These are phyloP conservation scores for Meloidogyne hapla DNA, from an alignment of 1,140 invertebrate species.

Conservation along the genomic window DNA sequence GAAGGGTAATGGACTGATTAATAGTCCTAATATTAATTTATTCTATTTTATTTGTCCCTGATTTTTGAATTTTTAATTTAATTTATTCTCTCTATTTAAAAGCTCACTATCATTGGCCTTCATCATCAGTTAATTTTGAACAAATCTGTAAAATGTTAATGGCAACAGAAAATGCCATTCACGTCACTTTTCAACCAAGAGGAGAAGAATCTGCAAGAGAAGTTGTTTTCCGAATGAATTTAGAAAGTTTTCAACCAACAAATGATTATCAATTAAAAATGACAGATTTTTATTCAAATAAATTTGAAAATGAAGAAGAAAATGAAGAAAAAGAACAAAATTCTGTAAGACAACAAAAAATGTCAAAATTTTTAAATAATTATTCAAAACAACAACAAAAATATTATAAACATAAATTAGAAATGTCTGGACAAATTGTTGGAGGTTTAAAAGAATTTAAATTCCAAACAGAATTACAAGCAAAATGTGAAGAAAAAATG, in stretches of 20 bases:
- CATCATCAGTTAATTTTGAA: constrained; percentile 17
- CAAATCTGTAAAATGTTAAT: constrained; percentile 42
- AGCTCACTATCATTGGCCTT: constrained; percentile 22
- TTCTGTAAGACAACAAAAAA: constrained; percentile 9
- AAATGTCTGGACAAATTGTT: constrained; percentile 27
- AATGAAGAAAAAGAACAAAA: constrained; percentile 32
- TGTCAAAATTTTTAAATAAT: constrained; percentile 24
- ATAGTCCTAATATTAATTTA: no score
- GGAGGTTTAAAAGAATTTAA: constrained; percentile 25
- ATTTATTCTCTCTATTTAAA: background rate
- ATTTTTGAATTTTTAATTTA: no score
- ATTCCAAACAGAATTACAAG: constrained; percentile 31
- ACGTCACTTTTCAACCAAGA: constrained; percentile 42
- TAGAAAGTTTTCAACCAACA: constrained; percentile 34
- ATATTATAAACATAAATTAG: constrained; percentile 36
- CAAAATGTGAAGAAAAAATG: constrained; percentile 33
- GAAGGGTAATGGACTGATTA: no score
- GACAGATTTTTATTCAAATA: constrained; percentile 35
- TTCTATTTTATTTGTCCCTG: no score
- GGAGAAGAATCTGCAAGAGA: constrained; percentile 28
- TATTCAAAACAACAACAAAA: constrained; percentile 21
- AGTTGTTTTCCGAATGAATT: constrained; percentile 23
- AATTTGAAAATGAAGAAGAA: constrained; percentile 22
- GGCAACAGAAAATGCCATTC: constrained; percentile 43
- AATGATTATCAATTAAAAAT: constrained; percentile 15